Conservation (phyloP, 2,797 vertebrate genomes). For the Tokudaia tokunoshimensis region DNA sequence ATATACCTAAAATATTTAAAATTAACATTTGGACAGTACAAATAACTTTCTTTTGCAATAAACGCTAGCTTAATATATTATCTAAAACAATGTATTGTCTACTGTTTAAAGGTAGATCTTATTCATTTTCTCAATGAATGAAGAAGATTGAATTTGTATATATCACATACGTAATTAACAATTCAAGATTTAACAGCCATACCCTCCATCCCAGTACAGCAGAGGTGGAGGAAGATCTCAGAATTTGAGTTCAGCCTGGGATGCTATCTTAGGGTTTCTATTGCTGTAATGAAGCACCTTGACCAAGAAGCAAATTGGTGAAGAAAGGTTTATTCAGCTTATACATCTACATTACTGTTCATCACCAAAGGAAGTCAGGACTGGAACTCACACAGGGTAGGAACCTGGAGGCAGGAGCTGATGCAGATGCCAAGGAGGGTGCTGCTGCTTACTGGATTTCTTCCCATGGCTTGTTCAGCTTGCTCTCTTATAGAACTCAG, state of each 20-base stretch:
- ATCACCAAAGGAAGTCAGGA: background rate
- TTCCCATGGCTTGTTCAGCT: background rate
- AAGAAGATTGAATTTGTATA: background rate
- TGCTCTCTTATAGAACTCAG: background rate
- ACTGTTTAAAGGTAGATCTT: background rate
- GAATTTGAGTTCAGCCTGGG: background rate
- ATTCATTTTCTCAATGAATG: background rate
- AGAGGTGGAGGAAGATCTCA: background rate
- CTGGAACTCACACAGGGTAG: background rate
- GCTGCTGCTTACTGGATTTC: background rate
- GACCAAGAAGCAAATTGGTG: background rate
- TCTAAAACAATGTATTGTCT: background rate
- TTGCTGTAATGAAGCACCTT: background rate
- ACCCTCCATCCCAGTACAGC: background rate
- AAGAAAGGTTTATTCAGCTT: background rate
- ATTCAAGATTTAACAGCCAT: background rate
- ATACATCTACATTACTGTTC: background rate
- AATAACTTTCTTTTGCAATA: background rate
- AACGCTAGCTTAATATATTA: background rate
- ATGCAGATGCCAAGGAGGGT: background rate
- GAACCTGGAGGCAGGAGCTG: background rate
- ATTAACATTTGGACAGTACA: background rate
- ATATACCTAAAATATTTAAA: background rate
- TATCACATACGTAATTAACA: conserved; percentile 30
- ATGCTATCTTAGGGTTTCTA: background rate